These are phyloP conservation scores for Choloepus hoffmanni DNA, from an alignment of 2,113 vertebrate species.

Conservation along the genomic window DNA sequence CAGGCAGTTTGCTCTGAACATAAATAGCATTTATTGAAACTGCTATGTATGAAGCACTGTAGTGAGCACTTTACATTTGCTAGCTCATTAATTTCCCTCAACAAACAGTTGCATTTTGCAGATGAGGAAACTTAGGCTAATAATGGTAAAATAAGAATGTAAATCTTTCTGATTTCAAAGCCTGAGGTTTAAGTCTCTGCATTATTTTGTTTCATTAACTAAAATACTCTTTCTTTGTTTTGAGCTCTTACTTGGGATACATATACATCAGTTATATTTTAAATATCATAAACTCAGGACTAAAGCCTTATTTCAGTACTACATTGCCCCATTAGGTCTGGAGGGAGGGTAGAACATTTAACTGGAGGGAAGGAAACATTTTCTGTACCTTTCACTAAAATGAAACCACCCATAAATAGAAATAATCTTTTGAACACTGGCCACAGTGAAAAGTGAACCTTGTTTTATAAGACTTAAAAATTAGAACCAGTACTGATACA, in stretches of 20 bases:
- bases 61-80: not conserved
- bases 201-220: not conserved
- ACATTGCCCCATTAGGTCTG: not conserved
- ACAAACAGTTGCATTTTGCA: not conserved
- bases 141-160: not conserved
- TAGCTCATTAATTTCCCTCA: not conserved
- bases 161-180: conserved; percentile 8
- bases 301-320: not conserved
- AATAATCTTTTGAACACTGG: not conserved
- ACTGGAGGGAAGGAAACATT: not conserved
- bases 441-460: not conserved
- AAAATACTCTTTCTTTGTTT: not conserved
- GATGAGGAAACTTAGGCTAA: not conserved
- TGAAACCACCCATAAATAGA: not conserved
- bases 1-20: not conserved
- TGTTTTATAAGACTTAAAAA: conserved; percentile 44
- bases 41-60: fast-evolving
- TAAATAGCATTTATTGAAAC: not conserved
- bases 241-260: not conserved
- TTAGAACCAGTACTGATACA: not conserved
- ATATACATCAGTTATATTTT: not conserved
- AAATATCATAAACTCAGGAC: not conserved
- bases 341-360: not conserved
- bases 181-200: not conserved
- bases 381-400: not conserved